Percentiles rank a stretch among this genome's conserved stretches.
These are phyloP conservation scores for Aproaerema taeniolella DNA, from an alignment of 2,888 invertebrate genomes.

Conservation along the genomic window DNA sequence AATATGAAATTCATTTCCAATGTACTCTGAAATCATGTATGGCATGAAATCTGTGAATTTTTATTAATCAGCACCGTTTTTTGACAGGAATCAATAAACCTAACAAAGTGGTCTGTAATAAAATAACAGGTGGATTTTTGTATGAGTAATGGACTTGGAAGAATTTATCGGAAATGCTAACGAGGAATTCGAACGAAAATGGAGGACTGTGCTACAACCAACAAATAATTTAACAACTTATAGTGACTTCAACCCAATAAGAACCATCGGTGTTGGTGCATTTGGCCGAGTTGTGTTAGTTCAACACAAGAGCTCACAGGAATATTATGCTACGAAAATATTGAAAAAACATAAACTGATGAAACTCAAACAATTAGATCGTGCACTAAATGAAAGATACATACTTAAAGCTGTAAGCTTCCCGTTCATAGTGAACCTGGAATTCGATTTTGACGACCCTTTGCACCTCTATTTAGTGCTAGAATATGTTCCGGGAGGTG, in stretches of 20 bases:
- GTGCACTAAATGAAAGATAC: constrained; percentile 99
- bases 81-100: constrained; percentile 74
- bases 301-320: constrained; percentile 97
- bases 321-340: constrained; percentile 99
- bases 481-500: constrained; percentile 99
- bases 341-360: constrained; percentile 99
- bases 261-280: constrained; percentile 99
- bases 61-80: constrained; percentile 72
- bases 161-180: constrained; percentile 98
- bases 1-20: too few relatives aligned
- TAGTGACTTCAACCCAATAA: constrained; percentile 99
- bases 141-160: constrained; percentile 85
- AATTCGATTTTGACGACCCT: constrained; percentile 99
- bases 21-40: too few relatives aligned
- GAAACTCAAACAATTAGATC: constrained; percentile 99
- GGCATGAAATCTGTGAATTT: too few relatives aligned
- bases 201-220: constrained; percentile 97
- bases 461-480: constrained; percentile 99
- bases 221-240: constrained; percentile 95
- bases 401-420: constrained; percentile 99
- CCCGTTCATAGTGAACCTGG: constrained; percentile 98
- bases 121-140: constrained; percentile 62
- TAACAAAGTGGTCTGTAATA: constrained; percentile 64
- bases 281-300: constrained; percentile 99
- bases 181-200: constrained; percentile 98